Evolutionary conservation across 2,797 vertebrate genomes (phyloP), one percentile per base, ranked within the genome.

Genomic region (Sebastes oblongus): DNA sequence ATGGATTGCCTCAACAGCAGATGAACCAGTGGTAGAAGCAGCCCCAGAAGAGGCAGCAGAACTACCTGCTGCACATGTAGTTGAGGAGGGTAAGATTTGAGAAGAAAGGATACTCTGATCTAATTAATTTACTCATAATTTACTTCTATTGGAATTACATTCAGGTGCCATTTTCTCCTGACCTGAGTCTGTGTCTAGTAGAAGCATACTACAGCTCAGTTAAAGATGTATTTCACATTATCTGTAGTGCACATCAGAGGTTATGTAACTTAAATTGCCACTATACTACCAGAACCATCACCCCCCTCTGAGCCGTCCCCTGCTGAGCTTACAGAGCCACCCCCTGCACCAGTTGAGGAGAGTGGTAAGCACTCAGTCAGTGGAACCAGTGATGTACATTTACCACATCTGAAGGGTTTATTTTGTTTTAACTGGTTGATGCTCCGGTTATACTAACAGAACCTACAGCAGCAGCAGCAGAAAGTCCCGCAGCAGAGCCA

Each of bases 51-150:
- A 88, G 22, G 68, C 74, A 82, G 79, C 85, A 84, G 86, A 82
- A 60, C 29, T 67, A 58, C 62, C 81, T 78, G 77, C 84, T 86
- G 81, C 54, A 16, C 59, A 69, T 77, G 74, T 85, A 78, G 82
- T 86, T n/a, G 82, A 84, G 70, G 87, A 90, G 82, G 92, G 88
- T 92, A 90, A 93, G 91, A 78, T 10, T 4, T 62, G 27, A 27
- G 16, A 34, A 20, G 30, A 67, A 46, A 62, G 10, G 34, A 42
- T 22, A 25, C 6, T 42, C 27, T 16, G 4, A 42, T 65, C 2
- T 36, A 8, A 67, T 20, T 7, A 20, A 13, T 55, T 20, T 3
- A 54, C 4, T 69, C 20, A 54, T 46, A 2, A 46, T 46, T 46
- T 46, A 46, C 42, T 32, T 42, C 22, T n/a, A 6, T 56, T 55